Evolutionary conservation across 1,140 invertebrate genomes (phyloP), one percentile per base, ranked within the genome.

Genomic region (Phortica variegata): DNA sequence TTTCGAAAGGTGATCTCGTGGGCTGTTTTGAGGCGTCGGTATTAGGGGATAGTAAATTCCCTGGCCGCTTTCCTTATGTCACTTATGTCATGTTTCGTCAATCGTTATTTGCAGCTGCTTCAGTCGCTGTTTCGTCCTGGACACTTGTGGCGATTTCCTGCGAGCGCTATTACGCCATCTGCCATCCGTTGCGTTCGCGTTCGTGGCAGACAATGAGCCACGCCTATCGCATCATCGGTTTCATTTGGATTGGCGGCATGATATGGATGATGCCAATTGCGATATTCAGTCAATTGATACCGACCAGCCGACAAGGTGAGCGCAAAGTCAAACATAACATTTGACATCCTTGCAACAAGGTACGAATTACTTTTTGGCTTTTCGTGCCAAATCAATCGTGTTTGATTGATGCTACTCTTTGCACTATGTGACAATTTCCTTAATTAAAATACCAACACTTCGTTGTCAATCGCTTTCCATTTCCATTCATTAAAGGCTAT

Each of bases 161-260:
- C 54, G 93, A 95, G 75, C 78, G 93, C 2, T 95, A 93, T 77
- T 95, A 91, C 72, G 93, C 93, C 19, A 95, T 95, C 56, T 95
- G 92, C 63, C 84, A 88, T 43, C 92, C 93, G 0, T 69, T 95
- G 13, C 85, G 89, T 48, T 92, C 89, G 0, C 80, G 89, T 50
- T 81, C 85, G 44, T 95, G 93, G 91, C 92, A 95, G 78, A 95
- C 92, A 0, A 81, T 89, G 47, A 90, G 86, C 47, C 91, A 94
- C 73, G 89, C 90, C n/a, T 93, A 91, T 78, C 91, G 90, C 77
- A 89, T 90, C 81, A 91, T 91, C 41, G 82, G 80, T 0, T 78
- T 84, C 20, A 87, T 92, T 2, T 92, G 89, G 89, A 63, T 83
- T 1, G 77, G 84, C 7, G 87, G 87, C 31, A 70, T 90, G 2